phyloP scores from a whole-genome alignment of 1,140 invertebrate genomes.

The Piezodorus guildinii region DNA sequence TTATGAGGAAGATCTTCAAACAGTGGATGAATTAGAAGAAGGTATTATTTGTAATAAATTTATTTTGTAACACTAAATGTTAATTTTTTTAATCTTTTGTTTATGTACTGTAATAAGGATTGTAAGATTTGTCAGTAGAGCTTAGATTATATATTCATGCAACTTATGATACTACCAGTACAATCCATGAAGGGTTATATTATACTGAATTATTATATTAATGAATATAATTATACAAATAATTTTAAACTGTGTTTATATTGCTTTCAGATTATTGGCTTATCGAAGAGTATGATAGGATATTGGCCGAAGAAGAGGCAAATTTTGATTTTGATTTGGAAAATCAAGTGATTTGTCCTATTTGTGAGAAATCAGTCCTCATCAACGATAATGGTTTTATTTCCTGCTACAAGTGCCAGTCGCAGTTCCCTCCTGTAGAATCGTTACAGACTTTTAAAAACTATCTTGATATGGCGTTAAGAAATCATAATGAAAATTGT shows the following conservation, averaged over 20 bases:
- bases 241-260: conserved; percentile 24
- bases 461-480: conserved; percentile 31
- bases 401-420: conserved; percentile 18
- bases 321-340: conserved; percentile 24
- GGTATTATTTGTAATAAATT: no score
- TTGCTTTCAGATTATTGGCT: conserved; percentile 31
- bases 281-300: conserved; percentile 34
- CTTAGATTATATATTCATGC: no score
- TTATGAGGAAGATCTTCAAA: no score
- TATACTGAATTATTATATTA: no score
- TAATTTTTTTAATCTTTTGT: no score
- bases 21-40: no score
- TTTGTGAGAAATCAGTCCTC: conserved; percentile 16
- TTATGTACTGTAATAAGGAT: no score
- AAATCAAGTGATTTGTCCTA: conserved; percentile 24
- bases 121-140: no score
- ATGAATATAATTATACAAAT: no score
- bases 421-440: conserved; percentile 1
- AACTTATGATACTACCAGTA: no score
- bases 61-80: no score
- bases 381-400: conserved; percentile 14
- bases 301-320: conserved; percentile 32
- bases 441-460: neutral
- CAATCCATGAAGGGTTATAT: no score
- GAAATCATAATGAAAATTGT: conserved; percentile 28